These are phyloP conservation scores for Phymastichus coffea DNA, from an alignment of 1,140 invertebrate genomes.

Conservation along the genomic window DNA sequence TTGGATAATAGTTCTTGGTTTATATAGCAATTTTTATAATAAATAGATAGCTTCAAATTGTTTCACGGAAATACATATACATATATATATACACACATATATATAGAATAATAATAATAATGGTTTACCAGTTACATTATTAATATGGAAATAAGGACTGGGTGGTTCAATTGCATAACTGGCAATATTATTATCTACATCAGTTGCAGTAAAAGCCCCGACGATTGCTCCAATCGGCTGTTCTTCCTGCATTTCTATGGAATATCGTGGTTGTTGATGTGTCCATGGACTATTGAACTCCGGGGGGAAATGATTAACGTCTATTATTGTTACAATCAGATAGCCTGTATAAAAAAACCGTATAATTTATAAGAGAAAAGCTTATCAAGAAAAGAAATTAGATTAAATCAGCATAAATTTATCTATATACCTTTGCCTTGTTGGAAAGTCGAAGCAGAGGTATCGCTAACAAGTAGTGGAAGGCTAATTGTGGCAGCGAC, in stretches of 20 bases:
- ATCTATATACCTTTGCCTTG: slow-evolving; percentile 68
- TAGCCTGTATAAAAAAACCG: too few species aligned
- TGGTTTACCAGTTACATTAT: slow-evolving; percentile 72
- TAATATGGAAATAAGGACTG: slow-evolving; percentile 75
- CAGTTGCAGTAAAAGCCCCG: slow-evolving; percentile 76
- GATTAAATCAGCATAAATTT: too few species aligned
- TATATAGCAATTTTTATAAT: slow-evolving; percentile 7
- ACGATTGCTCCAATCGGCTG: slow-evolving; percentile 79
- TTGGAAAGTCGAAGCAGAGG: slow-evolving; percentile 74
- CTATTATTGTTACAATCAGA: slow-evolving; percentile 83
- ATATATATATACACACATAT: too few species aligned
- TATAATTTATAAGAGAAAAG: too few species aligned
- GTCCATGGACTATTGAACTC: slow-evolving; percentile 73
- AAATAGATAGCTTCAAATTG: neutral
- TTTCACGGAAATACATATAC: too few species aligned
- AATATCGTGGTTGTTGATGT: slow-evolving; percentile 66
- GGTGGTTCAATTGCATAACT: slow-evolving; percentile 71
- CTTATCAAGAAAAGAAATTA: too few species aligned
- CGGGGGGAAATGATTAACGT: slow-evolving; percentile 70
- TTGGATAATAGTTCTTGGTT: too few species aligned
- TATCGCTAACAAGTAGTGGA: slow-evolving; percentile 79
- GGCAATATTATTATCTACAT: slow-evolving; percentile 80
- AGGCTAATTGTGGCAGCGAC: slow-evolving; percentile 72
- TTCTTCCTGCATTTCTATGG: slow-evolving; percentile 77
- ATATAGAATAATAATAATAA: too few species aligned